Conservation (phyloP, 2,113 vertebrate genomes). For the Grus americana region DNA sequence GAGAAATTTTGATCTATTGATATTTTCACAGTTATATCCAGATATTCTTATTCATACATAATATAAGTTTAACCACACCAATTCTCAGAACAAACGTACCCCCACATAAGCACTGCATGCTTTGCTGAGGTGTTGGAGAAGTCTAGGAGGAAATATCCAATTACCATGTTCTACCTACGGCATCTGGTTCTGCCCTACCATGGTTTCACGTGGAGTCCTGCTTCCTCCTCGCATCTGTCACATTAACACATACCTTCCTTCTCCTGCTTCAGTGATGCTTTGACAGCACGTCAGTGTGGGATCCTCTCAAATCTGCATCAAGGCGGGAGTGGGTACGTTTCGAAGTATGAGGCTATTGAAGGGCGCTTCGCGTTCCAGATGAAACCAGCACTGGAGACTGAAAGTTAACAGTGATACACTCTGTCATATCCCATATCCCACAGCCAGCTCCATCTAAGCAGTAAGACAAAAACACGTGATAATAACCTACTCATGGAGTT, state of each 20-base stretch:
- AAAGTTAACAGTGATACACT: background rate
- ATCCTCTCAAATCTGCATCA: background rate
- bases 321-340: background rate
- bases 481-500: background rate
- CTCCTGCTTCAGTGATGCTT: background rate
- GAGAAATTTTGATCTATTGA: background rate
- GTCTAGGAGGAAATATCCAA: background rate
- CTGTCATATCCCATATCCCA: background rate
- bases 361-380: background rate
- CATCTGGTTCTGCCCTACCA: background rate
- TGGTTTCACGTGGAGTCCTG: background rate
- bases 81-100: accelerated
- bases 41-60: background rate
- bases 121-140: background rate
- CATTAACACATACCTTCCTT: background rate
- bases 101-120: background rate
- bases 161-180: accelerated
- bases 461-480: accelerated
- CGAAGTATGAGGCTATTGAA: background rate
- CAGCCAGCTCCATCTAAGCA: background rate
- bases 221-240: background rate
- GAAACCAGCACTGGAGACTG: background rate
- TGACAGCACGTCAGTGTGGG: background rate
- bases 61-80: background rate
- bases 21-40: background rate